These are phyloP conservation scores for Nephila pilipes DNA, from an alignment of 1,140 invertebrate genomes.

Conservation along the genomic window DNA sequence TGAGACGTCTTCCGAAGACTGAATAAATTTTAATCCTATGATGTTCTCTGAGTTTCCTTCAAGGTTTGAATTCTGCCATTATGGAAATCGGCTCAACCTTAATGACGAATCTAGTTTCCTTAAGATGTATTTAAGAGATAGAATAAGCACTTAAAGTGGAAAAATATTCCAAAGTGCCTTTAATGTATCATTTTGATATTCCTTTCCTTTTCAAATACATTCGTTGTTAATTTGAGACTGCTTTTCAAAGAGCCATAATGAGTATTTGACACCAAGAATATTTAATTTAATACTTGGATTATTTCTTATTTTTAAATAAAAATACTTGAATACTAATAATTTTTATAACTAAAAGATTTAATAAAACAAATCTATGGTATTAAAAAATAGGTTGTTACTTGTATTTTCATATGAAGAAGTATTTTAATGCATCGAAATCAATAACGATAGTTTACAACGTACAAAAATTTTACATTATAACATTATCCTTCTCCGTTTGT, in stretches of 20 bases:
- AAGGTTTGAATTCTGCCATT: neutral
- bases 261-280: neutral
- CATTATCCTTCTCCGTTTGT: too few species aligned
- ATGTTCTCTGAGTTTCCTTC: neutral
- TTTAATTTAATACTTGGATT: neutral
- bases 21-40: conserved; percentile 24
- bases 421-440: too few species aligned
- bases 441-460: too few species aligned
- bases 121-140: conserved; percentile 25
- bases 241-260: neutral
- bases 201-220: conserved; percentile 17
- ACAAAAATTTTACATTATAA: too few species aligned
- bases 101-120: conserved; percentile 31
- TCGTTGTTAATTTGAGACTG: neutral
- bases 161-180: conserved; percentile 17
- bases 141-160: conserved; percentile 35
- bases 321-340: too few species aligned
- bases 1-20: conserved; percentile 12
- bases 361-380: too few species aligned
- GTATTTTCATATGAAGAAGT: too few species aligned
- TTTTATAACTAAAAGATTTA: too few species aligned
- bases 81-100: neutral
- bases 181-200: conserved; percentile 27
- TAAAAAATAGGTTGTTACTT: too few species aligned
- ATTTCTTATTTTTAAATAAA: too few species aligned